A percentile compares a stretch with the other conserved stretches of the same genome.
Evolutionary conservation across 2,888 invertebrate species (phyloP).

Genomic region (Geophilus truncorum): DNA sequence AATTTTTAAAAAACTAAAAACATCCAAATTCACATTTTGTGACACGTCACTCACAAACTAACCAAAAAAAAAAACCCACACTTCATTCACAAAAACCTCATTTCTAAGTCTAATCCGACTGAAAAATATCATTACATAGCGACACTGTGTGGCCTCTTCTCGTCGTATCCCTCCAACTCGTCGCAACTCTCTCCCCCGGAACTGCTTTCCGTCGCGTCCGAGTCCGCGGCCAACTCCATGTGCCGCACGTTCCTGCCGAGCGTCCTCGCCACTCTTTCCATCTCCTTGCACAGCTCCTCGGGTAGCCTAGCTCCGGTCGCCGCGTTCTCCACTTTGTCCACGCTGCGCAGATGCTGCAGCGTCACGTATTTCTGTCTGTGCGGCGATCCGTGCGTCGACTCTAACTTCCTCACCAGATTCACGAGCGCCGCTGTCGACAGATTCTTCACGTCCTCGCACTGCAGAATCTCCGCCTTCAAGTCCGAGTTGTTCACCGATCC

Average conservation of each 20-base stretch:
- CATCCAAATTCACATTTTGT: no score
- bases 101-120: no score
- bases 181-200: constrained; percentile 93
- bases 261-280: constrained; percentile 62
- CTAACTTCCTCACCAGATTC: constrained; percentile 56
- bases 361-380: constrained; percentile 37
- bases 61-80: no score
- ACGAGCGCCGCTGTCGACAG: constrained; percentile 56
- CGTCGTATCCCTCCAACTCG: constrained; percentile 57
- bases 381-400: constrained; percentile 49
- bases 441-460: constrained; percentile 48
- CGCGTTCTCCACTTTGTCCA: constrained; percentile 22
- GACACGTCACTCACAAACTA: no score
- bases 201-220: constrained; percentile 88
- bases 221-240: constrained; percentile 73
- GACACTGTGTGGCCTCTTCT: constrained; percentile 31
- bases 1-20: no score
- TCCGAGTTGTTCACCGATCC: constrained; percentile 32
- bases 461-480: constrained; percentile 39
- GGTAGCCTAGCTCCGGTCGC: constrained; percentile 41
- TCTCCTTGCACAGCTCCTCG: constrained; percentile 51
- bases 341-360: constrained; percentile 6
- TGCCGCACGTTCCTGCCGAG: constrained; percentile 67
- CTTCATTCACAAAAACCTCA: no score
- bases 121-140: constrained; percentile 55